Base-by-base conservation (phyloP, 2,888 invertebrate species). In the Drosophila formosana region DNA sequence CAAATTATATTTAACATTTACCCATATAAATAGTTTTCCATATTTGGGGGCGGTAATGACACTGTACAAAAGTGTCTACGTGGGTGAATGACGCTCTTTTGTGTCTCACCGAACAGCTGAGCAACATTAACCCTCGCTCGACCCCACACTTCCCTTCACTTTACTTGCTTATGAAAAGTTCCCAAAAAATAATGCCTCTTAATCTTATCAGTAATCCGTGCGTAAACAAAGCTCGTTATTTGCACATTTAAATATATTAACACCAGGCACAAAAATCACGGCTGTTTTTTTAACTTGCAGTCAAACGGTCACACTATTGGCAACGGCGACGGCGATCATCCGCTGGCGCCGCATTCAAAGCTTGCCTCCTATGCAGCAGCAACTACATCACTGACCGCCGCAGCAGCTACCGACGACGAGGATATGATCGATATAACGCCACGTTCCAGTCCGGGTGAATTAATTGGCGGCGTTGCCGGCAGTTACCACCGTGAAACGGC, bases 341-440 rank as follows among this genome's bases (percentile, higher is more conserved):
- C 91, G 70, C 65, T 91, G 65, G 89, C 92, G 60, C 78, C 89
- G 28, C 80, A 78, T 51, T 56, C 86, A 4, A 82, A 88, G 18
- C 63, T 64, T 18, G 69, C 80, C n/a, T 71, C 80, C 11, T 69
- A 79, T 51, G 67, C 63, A 26, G 87, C 90, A 62, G 90, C 90
- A 64, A 89, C 91, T 53, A 90, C 91, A 63, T 84, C 89, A 53
- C 81, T 89, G 37, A 88, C 88, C 18, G 75, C 80, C 41, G 78
- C 83, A 18, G 74, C 80, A 45, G 78, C 83, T 41, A 88, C 82
- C 49, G 95, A 95, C 91, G 92, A 91, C 71, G 95, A 95, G 92
- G 95, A 95, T 89, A 95, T 95, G 95, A 94, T 95, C 80, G 95
- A 95, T 90, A 95, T 95, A 77, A 94, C 94, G 53, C 94, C 95